Base-by-base conservation (phyloP, 2,113 vertebrate species). In the Lycaon pictus region DNA sequence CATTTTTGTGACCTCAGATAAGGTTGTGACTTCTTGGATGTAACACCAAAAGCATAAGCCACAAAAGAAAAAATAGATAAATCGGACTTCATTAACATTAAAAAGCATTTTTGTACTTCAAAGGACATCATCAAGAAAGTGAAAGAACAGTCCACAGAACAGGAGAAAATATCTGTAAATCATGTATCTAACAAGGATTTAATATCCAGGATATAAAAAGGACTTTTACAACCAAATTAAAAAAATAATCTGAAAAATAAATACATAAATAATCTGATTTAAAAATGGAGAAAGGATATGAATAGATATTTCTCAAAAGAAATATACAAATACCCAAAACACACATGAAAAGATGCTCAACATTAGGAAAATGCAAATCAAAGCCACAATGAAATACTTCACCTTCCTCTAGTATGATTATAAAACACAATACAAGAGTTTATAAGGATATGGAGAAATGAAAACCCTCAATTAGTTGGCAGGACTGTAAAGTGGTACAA, bases 71-170 rank as follows among this genome's bases (percentile, higher is more conserved):
- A 82, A 29, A 13, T 6, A 80, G 19, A 88, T n/a, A 72, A 72
- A 82, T 25, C 32, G 20, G 19, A 88, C 35, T 88, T 93, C 48
- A 88, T 56, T 43, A 93, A 93, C 89, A 90, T 43, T 29, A 37
- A 93, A 84, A 84, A 96, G 58, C 11, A 35, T 76, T 43, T 29
- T 29, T 58, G 2, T 19, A 27, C 23, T 55, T 76, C 48, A 63
- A 55, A 76, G 23, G 58, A 93, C 32, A 95, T 20, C 56, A 63
- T 65, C n/a, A 90, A 90, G 83, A 90, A 86, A 89, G 53, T 89
- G 32, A 53, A 80, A 65, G 62, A 10, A 72, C 25, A 77, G 37
- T n/a, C 58, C 48, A 89, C 13, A 11, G 55, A 88, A 88, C 25
- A 23, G 37, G 12, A 89, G 19, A 94, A 89, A 85, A 83, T 58